Evolutionary conservation across 2,113 vertebrate genomes (phyloP).

Genomic region (Prietella phreatophila): DNA sequence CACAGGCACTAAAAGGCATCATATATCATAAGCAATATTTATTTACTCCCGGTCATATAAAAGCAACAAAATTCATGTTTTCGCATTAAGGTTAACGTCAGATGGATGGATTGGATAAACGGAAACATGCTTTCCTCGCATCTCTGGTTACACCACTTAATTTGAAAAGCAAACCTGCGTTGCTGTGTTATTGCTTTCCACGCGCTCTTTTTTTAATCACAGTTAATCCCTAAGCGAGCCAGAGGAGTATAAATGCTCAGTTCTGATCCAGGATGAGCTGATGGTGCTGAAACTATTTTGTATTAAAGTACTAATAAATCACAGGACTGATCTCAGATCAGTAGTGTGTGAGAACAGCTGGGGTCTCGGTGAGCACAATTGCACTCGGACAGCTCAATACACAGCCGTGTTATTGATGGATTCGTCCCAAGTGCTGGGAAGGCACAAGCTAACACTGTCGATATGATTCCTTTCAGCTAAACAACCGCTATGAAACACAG

Average conservation of each 20-base stretch:
- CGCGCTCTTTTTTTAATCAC: slow-evolving; percentile 15
- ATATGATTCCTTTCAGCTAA: slow-evolving; percentile 32
- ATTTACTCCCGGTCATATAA: not conserved
- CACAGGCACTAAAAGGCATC: not conserved
- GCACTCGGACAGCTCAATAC: slow-evolving; percentile 62
- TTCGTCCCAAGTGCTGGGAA: not conserved
- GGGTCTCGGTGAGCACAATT: slow-evolving; percentile 46
- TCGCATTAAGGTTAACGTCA: not conserved
- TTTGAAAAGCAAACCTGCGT: slow-evolving; percentile 61
- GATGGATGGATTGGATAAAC: not conserved
- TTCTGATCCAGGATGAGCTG: slow-evolving; percentile 31
- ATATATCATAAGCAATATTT: not conserved
- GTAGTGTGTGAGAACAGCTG: slow-evolving; percentile 52
- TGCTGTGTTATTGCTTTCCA: slow-evolving; percentile 9
- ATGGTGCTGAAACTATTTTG: not conserved
- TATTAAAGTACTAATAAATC: not conserved
- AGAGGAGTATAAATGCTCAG: not conserved
- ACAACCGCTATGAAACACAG: not conserved
- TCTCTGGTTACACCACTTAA: slow-evolving; percentile 42
- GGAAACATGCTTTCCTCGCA: not conserved
- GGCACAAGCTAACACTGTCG: not conserved
- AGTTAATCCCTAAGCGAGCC: slow-evolving; percentile 12
- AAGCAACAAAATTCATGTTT: not conserved
- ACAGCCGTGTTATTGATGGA: slow-evolving; percentile 61
- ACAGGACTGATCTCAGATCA: slow-evolving; percentile 1